Percentiles rank a stretch among this genome's conserved stretches.
Conservation (phyloP, 1,140 invertebrate species). For the Lethrus apterus region DNA sequence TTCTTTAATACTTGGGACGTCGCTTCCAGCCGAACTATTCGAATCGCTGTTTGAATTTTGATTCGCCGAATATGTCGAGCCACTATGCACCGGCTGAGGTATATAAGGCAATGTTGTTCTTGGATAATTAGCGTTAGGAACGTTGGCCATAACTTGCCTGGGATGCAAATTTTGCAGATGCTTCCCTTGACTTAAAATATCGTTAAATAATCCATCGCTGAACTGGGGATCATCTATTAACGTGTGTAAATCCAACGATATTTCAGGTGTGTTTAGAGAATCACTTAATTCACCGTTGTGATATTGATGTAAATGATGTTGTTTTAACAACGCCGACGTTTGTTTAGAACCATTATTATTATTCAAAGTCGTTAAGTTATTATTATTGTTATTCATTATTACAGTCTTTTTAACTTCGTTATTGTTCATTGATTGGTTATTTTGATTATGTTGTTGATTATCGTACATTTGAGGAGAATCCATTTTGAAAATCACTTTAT, state of each 20-base stretch:
- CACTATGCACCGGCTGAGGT: constrained; percentile 82
- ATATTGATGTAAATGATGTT: constrained; percentile 53
- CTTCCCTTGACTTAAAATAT: constrained; percentile 58
- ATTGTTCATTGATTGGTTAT: constrained; percentile 30
- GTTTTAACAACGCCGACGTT: constrained; percentile 36
- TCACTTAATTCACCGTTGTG: constrained; percentile 65
- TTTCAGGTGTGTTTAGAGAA: constrained; percentile 81
- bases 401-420: constrained; percentile 38
- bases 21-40: constrained; percentile 52
- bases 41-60: constrained; percentile 36
- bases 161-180: constrained; percentile 44
- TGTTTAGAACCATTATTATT: constrained; percentile 41
- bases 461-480: constrained; percentile 69
- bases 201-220: constrained; percentile 70
- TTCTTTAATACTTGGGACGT: constrained; percentile 67
- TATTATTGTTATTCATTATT: constrained; percentile 37
- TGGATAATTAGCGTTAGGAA: constrained; percentile 45
- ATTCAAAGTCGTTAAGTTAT: constrained; percentile 35
- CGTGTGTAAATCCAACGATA: constrained; percentile 79
- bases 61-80: constrained; percentile 57
- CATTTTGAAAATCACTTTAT: constrained; percentile 38
- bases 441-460: constrained; percentile 43
- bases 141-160: constrained; percentile 40
- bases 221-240: constrained; percentile 84
- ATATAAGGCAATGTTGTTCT: constrained; percentile 74